Percentiles rank a stretch among this genome's conserved stretches.
phyloP scores from a whole-genome alignment of 1,140 invertebrate genomes.

The Ostrea denselamellosa region DNA sequence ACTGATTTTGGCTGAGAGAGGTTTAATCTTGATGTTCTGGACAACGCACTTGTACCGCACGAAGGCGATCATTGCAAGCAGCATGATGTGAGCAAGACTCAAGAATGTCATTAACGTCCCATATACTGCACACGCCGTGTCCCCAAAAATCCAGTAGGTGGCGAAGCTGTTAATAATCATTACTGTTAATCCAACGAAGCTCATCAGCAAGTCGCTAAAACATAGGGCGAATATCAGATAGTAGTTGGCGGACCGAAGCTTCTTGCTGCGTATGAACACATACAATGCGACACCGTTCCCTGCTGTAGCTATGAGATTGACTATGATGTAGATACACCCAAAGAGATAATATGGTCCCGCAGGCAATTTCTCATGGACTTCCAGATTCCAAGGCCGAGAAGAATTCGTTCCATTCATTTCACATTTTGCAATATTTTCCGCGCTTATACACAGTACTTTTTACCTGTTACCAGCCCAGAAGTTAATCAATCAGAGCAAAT shows the following conservation, averaged over 20 bases:
- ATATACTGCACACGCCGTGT: not conserved
- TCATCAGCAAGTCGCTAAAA: not conserved
- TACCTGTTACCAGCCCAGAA: too few species aligned
- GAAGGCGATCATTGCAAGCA: not conserved
- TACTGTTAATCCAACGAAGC: not conserved
- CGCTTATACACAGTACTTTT: too few species aligned
- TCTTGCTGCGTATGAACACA: not conserved
- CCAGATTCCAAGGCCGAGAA: not conserved
- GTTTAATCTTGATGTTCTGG: not conserved
- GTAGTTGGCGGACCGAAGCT: not conserved
- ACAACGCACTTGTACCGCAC: not conserved
- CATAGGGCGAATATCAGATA: not conserved
- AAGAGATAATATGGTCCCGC: not conserved
- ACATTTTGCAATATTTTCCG: too few species aligned
- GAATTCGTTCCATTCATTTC: not conserved
- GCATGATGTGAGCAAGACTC: not conserved
- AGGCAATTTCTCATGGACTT: not conserved
- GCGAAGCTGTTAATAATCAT: not conserved
- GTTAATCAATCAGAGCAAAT: too few species aligned
- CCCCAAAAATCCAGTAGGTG: not conserved
- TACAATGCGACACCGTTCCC: not conserved
- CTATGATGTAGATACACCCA: not conserved
- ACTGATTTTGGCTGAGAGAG: not conserved
- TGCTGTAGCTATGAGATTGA: not conserved
- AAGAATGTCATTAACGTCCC: constrained; percentile 3